Base-by-base conservation (phyloP, 2,888 invertebrate genomes). In the Mactromeris polynyma region DNA sequence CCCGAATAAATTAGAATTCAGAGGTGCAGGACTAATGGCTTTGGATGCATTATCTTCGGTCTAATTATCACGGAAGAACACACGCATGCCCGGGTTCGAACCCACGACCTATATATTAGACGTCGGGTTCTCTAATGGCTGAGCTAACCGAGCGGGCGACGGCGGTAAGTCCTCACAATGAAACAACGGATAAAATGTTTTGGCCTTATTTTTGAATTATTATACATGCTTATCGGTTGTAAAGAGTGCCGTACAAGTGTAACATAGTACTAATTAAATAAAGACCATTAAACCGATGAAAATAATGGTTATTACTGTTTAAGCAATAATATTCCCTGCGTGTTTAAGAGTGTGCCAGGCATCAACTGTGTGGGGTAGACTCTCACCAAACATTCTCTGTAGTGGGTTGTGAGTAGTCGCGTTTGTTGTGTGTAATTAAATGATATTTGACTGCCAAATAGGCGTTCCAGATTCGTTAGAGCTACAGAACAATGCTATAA, bases 371-470 rank as follows among this genome's bases (percentile, higher is more conserved):
- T 73, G 73, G 73, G 73, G 73, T 73, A 73, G 17, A 7, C 36
- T 11, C 9, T 33, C 36, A 36, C 17, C 17, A 58, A 33, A 7
- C 36, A 19, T 73, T 73, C 33, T 73, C 73, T 73, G 11, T 73
- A 73, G 36, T 73, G 73, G 73, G 33, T 73, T 33, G 36, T 36
- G 73, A 73, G 73, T 73, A 73, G 73, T 6, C 14, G 73, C 73
- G 31, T 73, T 73, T 36, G 73, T 73, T 36, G 73, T 73, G 33
- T 11, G 73, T 73, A 73, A 17, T 73, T 73, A 36, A 73, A 73
- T 73, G 33, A 73, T 31, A 73, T 73, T 33, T 73, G 19, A 73
- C 73, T 73, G 73, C 73, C 73, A 73, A 73, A 73, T 73, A 26
- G 73, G 73, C 73, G 73, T 73, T 73, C 73, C 31, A 73, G n/a